Evolutionary conservation across 2,888 invertebrate species (phyloP), one percentile per base, ranked within the genome.

Genomic region (Acronicta leporina): DNA sequence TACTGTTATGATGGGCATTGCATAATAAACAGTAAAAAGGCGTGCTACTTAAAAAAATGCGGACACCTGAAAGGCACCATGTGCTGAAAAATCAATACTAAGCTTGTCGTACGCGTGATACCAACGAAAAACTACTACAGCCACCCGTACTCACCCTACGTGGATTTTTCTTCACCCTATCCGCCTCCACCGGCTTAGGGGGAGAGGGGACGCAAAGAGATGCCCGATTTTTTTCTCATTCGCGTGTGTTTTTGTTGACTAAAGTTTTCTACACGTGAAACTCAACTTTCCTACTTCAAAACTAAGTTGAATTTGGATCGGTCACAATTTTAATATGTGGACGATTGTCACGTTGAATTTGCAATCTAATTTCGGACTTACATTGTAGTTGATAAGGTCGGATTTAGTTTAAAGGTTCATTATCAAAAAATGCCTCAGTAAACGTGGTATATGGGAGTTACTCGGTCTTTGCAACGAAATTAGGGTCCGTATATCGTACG

Each of bases 81-180:
- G 92, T 92, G 90, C 88, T 85, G 82, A 82, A 93, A 94, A 94
- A 94, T 94, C 94, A 91, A 94, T 94, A 94, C 92, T 58, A 63
- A 86, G 86, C 90, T 87, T 93, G 92, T 94, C 93, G 92, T 88
- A 90, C 91, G 91, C 92, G 93, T 94, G 90, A 92, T 92, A 87
- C 91, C 92, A 80, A 89, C 93, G 94, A 93, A 93, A 94, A 94
- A 94, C 94, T 94, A 94, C 92, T 92, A 83, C 83, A 84, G 81
- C 79, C 78, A 77, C 78, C 80, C 83, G 75, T 69, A 77, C 79
- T 82, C 85, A 82, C 81, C 81, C 81, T 77, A 69, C 77, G 80
- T 81, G 88, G 90, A 89, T 91, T 91, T 91, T 91, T 91, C 87
- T 90, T 90, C 86, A 82, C 89, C 90, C 92, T 82, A 70, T 57